These are phyloP conservation scores for Sympetrum striolatum DNA, from an alignment of 2,888 invertebrate genomes.

Conservation along the genomic window DNA sequence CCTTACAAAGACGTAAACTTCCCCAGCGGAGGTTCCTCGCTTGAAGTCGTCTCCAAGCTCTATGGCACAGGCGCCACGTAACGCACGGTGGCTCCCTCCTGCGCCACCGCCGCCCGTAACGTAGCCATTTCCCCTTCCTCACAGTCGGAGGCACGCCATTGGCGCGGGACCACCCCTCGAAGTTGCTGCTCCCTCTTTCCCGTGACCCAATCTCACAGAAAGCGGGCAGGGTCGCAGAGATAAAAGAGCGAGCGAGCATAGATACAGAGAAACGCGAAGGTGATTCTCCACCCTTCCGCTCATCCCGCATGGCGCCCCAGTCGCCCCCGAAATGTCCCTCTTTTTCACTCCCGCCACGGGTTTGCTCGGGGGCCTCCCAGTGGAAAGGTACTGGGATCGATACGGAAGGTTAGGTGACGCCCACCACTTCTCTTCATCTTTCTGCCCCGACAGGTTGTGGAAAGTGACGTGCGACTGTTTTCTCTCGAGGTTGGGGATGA, in stretches of 20 bases:
- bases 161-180: not conserved
- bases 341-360: not conserved
- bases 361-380: conserved; percentile 21
- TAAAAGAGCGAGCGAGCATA: not conserved
- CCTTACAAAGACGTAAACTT: not conserved
- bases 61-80: conserved; percentile 1
- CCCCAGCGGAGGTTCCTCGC: conserved; percentile 11
- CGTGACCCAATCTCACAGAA: conserved; percentile 39
- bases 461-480: conserved; percentile 30
- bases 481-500: not conserved
- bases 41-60: not conserved
- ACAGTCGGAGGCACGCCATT: not conserved
- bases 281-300: not conserved
- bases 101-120: not conserved
- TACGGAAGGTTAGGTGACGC: conserved; percentile 6
- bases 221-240: conserved; percentile 31
- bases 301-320: not conserved
- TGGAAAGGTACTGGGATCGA: conserved; percentile 44
- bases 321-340: not conserved
- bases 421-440: conserved; percentile 1
- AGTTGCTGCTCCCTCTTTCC: not conserved
- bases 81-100: not conserved
- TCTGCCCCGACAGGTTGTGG: conserved; percentile 33
- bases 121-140: not conserved
- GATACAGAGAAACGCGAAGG: not conserved